Percentiles rank a stretch among this genome's conserved stretches.
phyloP scores from a whole-genome alignment of 2,797 vertebrate genomes.

The Margarornis squamiger region DNA sequence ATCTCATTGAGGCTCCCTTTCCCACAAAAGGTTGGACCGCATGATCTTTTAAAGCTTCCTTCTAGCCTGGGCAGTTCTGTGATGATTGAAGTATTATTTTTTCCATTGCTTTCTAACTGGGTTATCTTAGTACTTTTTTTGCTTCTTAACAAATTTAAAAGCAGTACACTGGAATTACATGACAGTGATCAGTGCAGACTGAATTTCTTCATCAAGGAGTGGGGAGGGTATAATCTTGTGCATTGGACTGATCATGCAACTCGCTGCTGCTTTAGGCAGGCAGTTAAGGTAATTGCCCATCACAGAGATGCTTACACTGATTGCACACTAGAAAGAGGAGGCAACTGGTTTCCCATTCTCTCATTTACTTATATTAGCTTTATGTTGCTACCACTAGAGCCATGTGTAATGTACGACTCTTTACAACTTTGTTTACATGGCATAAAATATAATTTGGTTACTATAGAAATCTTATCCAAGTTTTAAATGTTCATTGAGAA shows the following conservation, averaged over 20 bases:
- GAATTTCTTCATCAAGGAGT: constrained; percentile 53
- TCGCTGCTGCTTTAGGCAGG: constrained; percentile 49
- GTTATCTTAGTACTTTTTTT: neutral
- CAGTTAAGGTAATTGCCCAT: constrained; percentile 69
- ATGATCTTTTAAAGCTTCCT: neutral
- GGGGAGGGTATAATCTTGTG: constrained; percentile 24
- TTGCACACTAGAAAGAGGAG: constrained; percentile 45
- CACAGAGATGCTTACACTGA: constrained; percentile 54
- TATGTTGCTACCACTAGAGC: constrained; percentile 9
- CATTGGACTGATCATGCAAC: constrained; percentile 53
- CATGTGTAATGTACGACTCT: neutral
- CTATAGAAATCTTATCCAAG: constrained; percentile 46
- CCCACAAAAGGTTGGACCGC: neutral
- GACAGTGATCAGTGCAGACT: neutral
- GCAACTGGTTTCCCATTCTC: constrained; percentile 34
- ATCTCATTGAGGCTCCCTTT: neutral
- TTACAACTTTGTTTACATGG: constrained; percentile 64
- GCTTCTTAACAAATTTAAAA: neutral
- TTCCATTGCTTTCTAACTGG: neutral
- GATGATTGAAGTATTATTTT: neutral
- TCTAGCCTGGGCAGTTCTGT: neutral
- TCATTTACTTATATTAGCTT: constrained; percentile 62
- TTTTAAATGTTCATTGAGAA: constrained; percentile 24
- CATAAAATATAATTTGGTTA: constrained; percentile 46
- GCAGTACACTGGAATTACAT: neutral